Conservation (phyloP, 2,888 invertebrate genomes). For the Brachypterus glaber region DNA sequence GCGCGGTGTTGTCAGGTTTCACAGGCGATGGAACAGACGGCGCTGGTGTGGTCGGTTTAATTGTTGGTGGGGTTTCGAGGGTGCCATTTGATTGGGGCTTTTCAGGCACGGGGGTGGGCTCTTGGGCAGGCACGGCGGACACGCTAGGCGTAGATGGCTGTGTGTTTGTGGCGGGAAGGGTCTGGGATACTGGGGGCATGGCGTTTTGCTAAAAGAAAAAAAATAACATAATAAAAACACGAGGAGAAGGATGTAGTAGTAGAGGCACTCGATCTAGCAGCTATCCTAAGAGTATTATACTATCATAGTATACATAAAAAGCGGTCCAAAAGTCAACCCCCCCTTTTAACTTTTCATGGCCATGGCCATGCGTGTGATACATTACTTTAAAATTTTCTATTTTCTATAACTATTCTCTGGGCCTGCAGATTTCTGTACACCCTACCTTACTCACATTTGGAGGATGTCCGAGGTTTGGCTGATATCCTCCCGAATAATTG, state of each 20-base stretch:
- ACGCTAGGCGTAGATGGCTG: constrained; percentile 6
- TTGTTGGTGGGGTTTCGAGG: constrained; percentile 25
- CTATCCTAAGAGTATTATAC: no score
- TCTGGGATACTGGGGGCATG: constrained; percentile 30
- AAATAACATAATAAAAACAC: no score
- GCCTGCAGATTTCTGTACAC: no score
- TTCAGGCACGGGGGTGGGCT: constrained; percentile 15
- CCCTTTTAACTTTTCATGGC: no score
- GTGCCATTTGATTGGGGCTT: constrained; percentile 36
- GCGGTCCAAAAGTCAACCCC: background rate
- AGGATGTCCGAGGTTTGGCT: constrained; percentile 30
- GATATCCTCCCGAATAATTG: constrained; percentile 30
- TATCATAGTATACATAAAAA: no score
- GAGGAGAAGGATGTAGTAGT: no score
- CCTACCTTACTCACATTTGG: constrained; percentile 25
- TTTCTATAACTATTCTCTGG: no score
- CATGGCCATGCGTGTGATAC: no score
- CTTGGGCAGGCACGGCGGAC: constrained; percentile 6
- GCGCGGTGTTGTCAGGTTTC: constrained; percentile 12
- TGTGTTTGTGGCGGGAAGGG: constrained; percentile 26
- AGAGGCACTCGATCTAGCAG: no score
- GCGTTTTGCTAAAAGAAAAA: constrained; percentile 26
- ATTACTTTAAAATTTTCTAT: constrained; percentile 2
- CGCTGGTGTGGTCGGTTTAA: constrained; percentile 14
- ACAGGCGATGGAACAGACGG: background rate